Evolutionary conservation across 2,113 vertebrate species (phyloP), one percentile per base, ranked within the genome.

Genomic region (Neolamprologus caudopunctatus): DNA sequence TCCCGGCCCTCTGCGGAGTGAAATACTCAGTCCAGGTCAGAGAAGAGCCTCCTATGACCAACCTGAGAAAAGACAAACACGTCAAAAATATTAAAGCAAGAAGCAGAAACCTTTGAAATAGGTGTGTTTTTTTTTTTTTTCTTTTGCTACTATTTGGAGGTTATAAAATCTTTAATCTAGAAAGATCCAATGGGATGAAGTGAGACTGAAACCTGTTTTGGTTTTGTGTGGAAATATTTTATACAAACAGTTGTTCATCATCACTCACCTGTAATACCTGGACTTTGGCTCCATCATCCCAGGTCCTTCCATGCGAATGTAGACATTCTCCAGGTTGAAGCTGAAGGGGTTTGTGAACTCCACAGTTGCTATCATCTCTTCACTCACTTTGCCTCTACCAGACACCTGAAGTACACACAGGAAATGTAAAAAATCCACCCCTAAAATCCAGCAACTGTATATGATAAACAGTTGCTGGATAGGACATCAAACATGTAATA

Each of bases 271-370:
- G 95, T 97, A 99, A 81, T 95, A 89, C 86, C 97, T 98, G 35
- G 45, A 88, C 89, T 83, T 95, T 1, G 97, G 95, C 51, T 61
- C 85, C 87, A 96, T 95, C 83, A 98, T 6, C 1, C 98, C 97
- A 0, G 98, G 97, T 63, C 98, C 98, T 81, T 99, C 98, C 19
- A 99, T 93, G 80, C 97, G 96, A 6, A 99, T 87, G 2, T 89
- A 95, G 80, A 98, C 95, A 0, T 97, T 94, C 68, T 96, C 91
- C 85, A 99, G 96, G 26, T 58, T 88, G 91, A 97, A 96, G 71
- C 91, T 96, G 88, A 99, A 96, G 55, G 97, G 97, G 84, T 99
- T 99, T 81, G 97, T 97, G 63, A 99, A 99, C 91, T 98, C 96
- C 71, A 98, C 96, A 1, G 85, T 95, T 21, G 96, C 97, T 8